These are phyloP conservation scores for Sternarchorhynchus goeldii DNA, from an alignment of 2,797 vertebrate genomes.

Conservation along the genomic window DNA sequence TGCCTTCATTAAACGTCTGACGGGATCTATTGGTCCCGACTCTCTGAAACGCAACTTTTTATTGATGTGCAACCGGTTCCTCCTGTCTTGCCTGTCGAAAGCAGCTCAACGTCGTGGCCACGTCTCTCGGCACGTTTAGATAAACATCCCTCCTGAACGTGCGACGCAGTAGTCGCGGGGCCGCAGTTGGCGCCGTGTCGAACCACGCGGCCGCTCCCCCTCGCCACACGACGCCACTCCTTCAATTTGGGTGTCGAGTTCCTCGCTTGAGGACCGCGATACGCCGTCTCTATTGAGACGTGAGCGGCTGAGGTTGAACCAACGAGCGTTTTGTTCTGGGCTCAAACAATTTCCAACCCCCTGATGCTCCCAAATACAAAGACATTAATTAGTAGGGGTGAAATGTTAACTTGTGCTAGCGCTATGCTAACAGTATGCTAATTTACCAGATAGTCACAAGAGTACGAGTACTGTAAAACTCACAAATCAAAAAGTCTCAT, in stretches of 20 bases:
- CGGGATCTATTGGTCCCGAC: not conserved
- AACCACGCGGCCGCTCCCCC: not conserved
- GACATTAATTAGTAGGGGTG: not conserved
- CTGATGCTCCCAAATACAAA: not conserved
- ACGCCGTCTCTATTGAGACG: too few relatives aligned
- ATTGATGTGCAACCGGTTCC: not conserved
- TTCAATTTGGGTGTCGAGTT: too few relatives aligned
- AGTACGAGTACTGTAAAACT: too few relatives aligned
- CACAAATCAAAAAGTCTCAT: too few relatives aligned
- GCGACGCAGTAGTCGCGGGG: not conserved
- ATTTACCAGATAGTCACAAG: too few relatives aligned
- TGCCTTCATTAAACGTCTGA: constrained; percentile 34
- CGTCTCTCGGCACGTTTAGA: not conserved
- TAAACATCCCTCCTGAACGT: not conserved
- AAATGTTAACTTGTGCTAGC: too few relatives aligned
- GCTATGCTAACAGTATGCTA: too few relatives aligned
- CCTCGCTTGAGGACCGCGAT: too few relatives aligned
- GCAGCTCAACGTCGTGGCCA: not conserved
- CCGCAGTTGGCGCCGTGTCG: not conserved
- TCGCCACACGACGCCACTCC: too few relatives aligned
- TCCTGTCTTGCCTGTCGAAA: not conserved
- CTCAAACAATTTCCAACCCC: not conserved
- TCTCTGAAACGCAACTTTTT: not conserved
- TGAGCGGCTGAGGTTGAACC: too few relatives aligned
- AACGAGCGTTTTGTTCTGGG: not conserved